Base-by-base conservation (phyloP, 2,888 invertebrate genomes). In the Cylindroiulus punctatus region DNA sequence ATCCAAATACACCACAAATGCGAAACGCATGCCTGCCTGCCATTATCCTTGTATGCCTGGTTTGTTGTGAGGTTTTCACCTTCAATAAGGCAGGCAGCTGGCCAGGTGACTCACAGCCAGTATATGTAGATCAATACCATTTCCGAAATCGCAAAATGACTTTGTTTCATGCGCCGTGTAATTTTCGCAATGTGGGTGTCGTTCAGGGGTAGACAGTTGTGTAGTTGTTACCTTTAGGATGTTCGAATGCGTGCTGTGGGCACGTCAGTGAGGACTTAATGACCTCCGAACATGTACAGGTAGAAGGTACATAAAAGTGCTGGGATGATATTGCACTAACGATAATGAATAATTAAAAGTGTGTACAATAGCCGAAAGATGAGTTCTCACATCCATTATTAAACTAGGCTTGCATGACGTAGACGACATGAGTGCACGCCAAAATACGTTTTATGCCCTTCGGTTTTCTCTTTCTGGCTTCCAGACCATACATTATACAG, bases 361-460 rank as follows among this genome's bases (percentile, higher is more conserved):
- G 65, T 65, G 65, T 26, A 26, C 65, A 65, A 65, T 65, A 65
- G 26, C 26, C 65, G 30, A 26, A 65, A 65, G 65, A 65, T 65
- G 65, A 26, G 65, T 65, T 65, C 65, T 65, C 65, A 65, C 65
- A 65, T 65, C 65, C 65, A 65, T 65, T 65, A 65, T 65, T 65
- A 26, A 65, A 12, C n/a, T 26, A 10, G 12, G 0, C n/a, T 65
- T 4, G 19, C 26, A 65, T 65, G 65, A 65, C 65, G 65, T 65
- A n/a, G 65, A 65, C n/a, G 65, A 8, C 65, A 65, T 65, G n/a
- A 10, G n/a, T 2, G 8, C 65, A 65, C 65, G 65, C 65, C 65
- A 65, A 65, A 65, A 8, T 12, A 10, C 5, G 26, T 65, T 22
- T 65, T 26, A 65, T 26, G 12, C 26, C 26, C 26, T 65, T 65